Conservation (phyloP, 2,113 vertebrate species). For the Thamnaconus septentrionalis region DNA sequence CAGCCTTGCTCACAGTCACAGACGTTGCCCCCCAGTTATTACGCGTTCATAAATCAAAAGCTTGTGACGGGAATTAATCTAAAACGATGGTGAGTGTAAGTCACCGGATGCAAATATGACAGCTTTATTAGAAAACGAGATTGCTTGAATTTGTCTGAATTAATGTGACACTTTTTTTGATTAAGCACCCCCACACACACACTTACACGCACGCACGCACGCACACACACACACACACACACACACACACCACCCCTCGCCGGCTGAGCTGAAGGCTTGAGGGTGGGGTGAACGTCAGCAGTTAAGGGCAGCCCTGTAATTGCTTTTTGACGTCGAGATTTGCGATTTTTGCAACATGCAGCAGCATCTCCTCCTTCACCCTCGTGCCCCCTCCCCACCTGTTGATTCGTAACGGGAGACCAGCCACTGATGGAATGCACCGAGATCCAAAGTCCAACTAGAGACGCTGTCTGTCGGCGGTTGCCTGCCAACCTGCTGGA, state of each 20-base stretch:
- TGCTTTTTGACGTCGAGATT: no score
- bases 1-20: slow-evolving; percentile 17
- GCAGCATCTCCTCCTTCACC: no score
- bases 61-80: slow-evolving; percentile 69
- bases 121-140: slow-evolving; percentile 74
- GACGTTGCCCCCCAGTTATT: slow-evolving; percentile 57
- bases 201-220: background rate
- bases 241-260: background rate
- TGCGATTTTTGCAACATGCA: no score
- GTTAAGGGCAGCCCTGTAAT: no score
- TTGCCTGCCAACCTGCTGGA: no score
- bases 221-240: background rate
- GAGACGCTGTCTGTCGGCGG: no score
- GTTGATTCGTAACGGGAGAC: no score
- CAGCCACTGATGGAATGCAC: no score
- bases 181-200: slow-evolving; percentile 38
- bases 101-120: slow-evolving; percentile 72
- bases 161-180: slow-evolving; percentile 68
- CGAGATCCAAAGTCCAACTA: no score
- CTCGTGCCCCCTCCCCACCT: no score
- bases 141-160: slow-evolving; percentile 73
- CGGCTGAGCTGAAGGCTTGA: background rate
- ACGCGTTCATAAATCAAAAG: slow-evolving; percentile 69
- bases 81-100: slow-evolving; percentile 67
- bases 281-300: slow-evolving; percentile 5